Percentiles rank a stretch among this genome's conserved stretches.
These are phyloP conservation scores for Nerophis lumbriciformis DNA, from an alignment of 2,113 vertebrate species.

Conservation along the genomic window DNA sequence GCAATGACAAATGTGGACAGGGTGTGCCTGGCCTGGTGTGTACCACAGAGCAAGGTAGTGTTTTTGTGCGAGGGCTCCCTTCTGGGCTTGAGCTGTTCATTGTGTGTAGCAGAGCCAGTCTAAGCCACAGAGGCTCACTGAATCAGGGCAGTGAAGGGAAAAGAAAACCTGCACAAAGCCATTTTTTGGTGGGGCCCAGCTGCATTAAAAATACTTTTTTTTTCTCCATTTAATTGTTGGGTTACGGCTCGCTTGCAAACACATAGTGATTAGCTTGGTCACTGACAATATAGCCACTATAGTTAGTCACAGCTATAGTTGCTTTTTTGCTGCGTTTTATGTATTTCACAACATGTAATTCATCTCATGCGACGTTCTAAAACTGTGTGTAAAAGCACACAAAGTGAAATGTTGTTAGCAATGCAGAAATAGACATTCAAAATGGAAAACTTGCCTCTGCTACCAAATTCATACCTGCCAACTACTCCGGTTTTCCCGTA, in stretches of 20 bases:
- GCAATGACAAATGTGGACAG: conserved; percentile 35
- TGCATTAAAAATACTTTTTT: conserved; percentile 23
- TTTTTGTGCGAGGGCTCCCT: conserved; percentile 50
- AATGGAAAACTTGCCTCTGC: background rate
- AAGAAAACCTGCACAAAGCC: conserved; percentile 51
- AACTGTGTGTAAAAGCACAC: conserved; percentile 1
- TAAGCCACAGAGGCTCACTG: conserved; percentile 50
- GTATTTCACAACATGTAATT: conserved; percentile 9
- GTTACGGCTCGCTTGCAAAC: conserved; percentile 17
- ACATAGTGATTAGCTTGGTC: conserved; percentile 16
- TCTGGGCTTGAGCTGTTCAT: conserved; percentile 43
- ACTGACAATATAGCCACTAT: conserved; percentile 14
- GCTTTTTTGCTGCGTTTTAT: conserved; percentile 14
- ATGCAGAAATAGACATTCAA: background rate
- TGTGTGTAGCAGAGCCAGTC: conserved; percentile 34
- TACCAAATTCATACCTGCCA: too few relatives aligned
- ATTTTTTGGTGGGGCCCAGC: conserved; percentile 45
- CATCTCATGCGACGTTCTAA: background rate
- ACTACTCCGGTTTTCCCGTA: too few relatives aligned
- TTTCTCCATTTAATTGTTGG: conserved; percentile 28
- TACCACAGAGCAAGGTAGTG: conserved; percentile 57
- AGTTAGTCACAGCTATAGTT: conserved; percentile 1
- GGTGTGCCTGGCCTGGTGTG: conserved; percentile 52
- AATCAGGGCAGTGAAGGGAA: conserved; percentile 43
- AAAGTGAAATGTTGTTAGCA: background rate